Evolutionary conservation across 2,888 invertebrate species (phyloP), one percentile per base, ranked within the genome.

Genomic region (Steinernema hermaphroditum): DNA sequence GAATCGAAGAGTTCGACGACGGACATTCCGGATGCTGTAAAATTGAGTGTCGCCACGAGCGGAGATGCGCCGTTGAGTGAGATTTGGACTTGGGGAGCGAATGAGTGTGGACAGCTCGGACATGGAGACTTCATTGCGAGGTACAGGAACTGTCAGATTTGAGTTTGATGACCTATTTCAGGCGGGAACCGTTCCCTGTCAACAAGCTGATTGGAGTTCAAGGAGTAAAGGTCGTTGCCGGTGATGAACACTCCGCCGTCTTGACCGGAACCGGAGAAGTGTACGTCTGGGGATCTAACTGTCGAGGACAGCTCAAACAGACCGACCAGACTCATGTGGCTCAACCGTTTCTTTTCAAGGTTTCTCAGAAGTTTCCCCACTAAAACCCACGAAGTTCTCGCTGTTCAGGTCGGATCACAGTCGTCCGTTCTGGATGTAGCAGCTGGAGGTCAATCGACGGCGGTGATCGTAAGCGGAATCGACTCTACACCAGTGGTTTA

Each of bases 231-330:
- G 69, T 77, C 12, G 70, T 68, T 46, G 75, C 71, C 8, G 77
- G 79, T 27, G 24, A 69, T 16, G 69, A 80, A 24, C 78, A 79
- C 70, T 74, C 57, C 16, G 50, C 80, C 12, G 77, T 62, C 1
- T 43, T 77, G 6, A 62, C 72, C 27, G 75, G 70, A 2, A 73
- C 79, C n/a, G 77, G 77, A 19, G 79, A 79, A 27, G 78, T 78
- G 37, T 77, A 74, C 62, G 78, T 69, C 19, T 77, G 75, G 72
- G 77, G 77, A n/a, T 73, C 73, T 14, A 80, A 80, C 46, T 50
- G 69, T 16, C 32, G 77, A 27, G 77, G 77, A 6, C 77, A 77
- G 44, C 46, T 77, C 37, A 77, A 79, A 46, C 54, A 57, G n/a
- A 69, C 62, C 46, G 78, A 71, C 46, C 71, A 77, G 43, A 29